A percentile compares a stretch with the other conserved stretches of the same genome.
Evolutionary conservation across 2,888 invertebrate genomes (phyloP).

Genomic region (Nomada goodeniana): DNA sequence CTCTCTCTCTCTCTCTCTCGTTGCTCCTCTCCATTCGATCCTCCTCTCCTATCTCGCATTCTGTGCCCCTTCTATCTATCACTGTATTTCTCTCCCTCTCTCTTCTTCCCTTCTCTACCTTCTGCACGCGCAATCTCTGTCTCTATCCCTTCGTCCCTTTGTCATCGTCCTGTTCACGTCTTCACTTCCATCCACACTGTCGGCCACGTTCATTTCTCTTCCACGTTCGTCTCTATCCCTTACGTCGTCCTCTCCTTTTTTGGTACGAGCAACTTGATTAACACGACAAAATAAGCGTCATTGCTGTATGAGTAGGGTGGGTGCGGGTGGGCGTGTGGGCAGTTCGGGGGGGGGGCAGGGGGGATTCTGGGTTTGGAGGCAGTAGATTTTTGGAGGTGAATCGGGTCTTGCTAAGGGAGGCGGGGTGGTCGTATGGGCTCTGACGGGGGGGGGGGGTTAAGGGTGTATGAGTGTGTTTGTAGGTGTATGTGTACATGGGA

Average conservation of each 20-base stretch:
- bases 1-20: not conserved
- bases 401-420: constrained; percentile 50
- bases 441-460: not conserved
- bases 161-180: constrained; percentile 61
- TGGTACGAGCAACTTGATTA: constrained; percentile 84
- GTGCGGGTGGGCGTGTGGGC: constrained; percentile 53
- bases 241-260: constrained; percentile 69
- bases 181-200: constrained; percentile 50
- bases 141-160: constrained; percentile 29
- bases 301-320: constrained; percentile 74
- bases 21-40: not conserved
- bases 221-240: constrained; percentile 45
- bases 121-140: not conserved
- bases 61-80: not conserved
- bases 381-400: constrained; percentile 73
- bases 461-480: not conserved
- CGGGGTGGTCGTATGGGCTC: constrained; percentile 25
- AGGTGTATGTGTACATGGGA: constrained; percentile 40
- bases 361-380: not conserved
- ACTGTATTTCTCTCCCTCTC: not conserved
- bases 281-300: constrained; percentile 84
- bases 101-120: not conserved
- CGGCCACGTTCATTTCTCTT: constrained; percentile 39
- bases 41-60: constrained; percentile 1
- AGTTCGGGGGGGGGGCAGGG: constrained; percentile 49